Evolutionary conservation across 1,140 invertebrate species (phyloP).

Genomic region (Chrysomallon squamiferum): DNA sequence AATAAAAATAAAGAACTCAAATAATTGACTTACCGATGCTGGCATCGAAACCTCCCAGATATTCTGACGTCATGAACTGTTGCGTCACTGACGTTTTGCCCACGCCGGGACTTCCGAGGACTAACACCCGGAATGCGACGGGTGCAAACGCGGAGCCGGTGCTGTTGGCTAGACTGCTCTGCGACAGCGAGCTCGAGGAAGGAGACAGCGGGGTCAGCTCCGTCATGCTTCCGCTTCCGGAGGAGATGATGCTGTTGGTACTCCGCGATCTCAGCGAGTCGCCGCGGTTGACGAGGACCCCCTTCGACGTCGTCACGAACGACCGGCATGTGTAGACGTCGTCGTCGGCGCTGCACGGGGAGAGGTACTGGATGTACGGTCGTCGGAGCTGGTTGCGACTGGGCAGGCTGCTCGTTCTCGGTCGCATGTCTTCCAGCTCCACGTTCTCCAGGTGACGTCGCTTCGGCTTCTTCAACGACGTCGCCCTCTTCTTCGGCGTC

Average conservation of each 20-base stretch:
- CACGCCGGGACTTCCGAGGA: constrained; percentile 85
- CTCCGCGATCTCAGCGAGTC: constrained; percentile 78
- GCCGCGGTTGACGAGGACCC: constrained; percentile 89
- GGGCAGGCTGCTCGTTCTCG: constrained; percentile 49
- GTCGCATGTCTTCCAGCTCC: constrained; percentile 44
- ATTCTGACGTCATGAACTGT: constrained; percentile 93
- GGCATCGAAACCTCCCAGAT: constrained; percentile 91
- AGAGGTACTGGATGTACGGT: constrained; percentile 31
- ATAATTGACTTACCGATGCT: constrained; percentile 46
- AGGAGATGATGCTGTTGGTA: constrained; percentile 73
- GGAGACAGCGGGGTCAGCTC: constrained; percentile 27
- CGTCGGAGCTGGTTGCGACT: constrained; percentile 35
- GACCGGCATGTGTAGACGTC: constrained; percentile 85
- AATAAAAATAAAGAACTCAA: too few relatives aligned
- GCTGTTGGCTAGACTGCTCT: constrained; percentile 13
- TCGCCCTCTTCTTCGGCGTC: constrained; percentile 27
- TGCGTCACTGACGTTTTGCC: constrained; percentile 88
- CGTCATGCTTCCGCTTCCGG: constrained; percentile 67
- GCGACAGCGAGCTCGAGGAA: constrained; percentile 30
- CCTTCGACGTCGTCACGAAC: constrained; percentile 88
- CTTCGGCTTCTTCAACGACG: constrained; percentile 39
- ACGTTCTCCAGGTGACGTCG: constrained; percentile 25
- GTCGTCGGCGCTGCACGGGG: constrained; percentile 55
- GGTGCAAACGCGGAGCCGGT: constrained; percentile 8
- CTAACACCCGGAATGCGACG: constrained; percentile 75